Base-by-base conservation (phyloP, 2,888 invertebrate genomes). In the Argynnis bischoffii region DNA sequence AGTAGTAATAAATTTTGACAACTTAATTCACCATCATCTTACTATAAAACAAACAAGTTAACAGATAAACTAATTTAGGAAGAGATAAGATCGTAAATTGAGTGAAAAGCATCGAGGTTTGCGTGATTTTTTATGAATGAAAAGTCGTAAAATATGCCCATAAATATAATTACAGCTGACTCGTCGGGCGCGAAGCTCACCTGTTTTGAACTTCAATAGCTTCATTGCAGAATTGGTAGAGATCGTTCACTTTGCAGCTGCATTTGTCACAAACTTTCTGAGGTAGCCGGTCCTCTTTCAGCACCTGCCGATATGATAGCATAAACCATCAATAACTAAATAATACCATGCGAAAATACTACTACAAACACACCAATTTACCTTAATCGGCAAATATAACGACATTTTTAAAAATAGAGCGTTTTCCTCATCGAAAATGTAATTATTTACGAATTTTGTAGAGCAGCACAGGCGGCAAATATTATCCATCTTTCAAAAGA, bases 311-410 rank as follows among this genome's bases (percentile, higher is more conserved):
- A 80, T 81, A 80, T 77, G 57, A 66, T 48, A 53, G 8, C 35
- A 46, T 60, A 69, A 65, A 66, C 69, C 50, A 48, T 51, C 55
- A 69, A 65, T 55, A 54, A 54, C 21, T 55, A 46, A 53, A 67
- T 55, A 54, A 66, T 61, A 51, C 53, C 54, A 60, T 41, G 53
- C 26, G 48, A 63, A 57, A 57, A 48, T 67, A 64, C 46, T 57
- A 51, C 53, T 31, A n/a, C 64, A 68, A 53, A 59, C 21, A 16
- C 41, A 54, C 16, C 18, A 67, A 59, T 63, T 69, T 94, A 96
- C 96, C 95, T 95, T 95, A 83, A 96, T 94, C 84, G 95, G 95
- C 83, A 96, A 93, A 85, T 95, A 95, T 76, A 95, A 90, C 71
- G 95, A 94, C 89, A 96, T 95, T 93, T 96, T 96, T 74, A 94